phyloP scores from a whole-genome alignment of 1,140 invertebrate genomes.

The Caenorhabditis brenneri region DNA sequence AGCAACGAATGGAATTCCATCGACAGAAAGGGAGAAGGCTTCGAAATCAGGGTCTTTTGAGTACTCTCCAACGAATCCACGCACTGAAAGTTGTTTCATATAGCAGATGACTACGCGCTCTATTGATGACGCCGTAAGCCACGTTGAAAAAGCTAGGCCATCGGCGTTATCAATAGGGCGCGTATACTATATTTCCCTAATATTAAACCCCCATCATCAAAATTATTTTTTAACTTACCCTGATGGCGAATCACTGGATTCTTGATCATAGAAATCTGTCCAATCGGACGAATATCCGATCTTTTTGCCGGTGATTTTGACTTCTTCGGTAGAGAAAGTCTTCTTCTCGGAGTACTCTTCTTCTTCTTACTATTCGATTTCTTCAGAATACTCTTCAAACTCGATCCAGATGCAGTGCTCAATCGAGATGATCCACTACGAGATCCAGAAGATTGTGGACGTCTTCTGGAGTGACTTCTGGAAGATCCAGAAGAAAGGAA shows the following conservation, averaged over 20 bases:
- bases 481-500: neutral
- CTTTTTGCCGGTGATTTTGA: neutral
- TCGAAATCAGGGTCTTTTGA: neutral
- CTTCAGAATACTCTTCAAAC: constrained; percentile 5
- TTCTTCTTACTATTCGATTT: too few species aligned
- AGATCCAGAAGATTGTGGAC: neutral
- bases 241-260: neutral
- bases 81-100: too few species aligned
- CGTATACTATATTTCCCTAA: too few species aligned
- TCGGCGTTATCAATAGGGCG: too few species aligned
- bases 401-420: too few species aligned
- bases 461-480: neutral
- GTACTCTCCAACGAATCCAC: neutral
- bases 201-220: too few species aligned
- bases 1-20: constrained; percentile 30
- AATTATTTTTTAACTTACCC: too few species aligned
- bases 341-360: too few species aligned
- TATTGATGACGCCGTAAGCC: too few species aligned
- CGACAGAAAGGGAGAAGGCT: neutral
- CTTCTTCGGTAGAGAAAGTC: neutral
- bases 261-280: neutral
- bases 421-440: too few species aligned
- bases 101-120: too few species aligned
- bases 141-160: too few species aligned
- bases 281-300: neutral